Conservation (phyloP, 2,113 vertebrate species). For the Cariama cristata region DNA sequence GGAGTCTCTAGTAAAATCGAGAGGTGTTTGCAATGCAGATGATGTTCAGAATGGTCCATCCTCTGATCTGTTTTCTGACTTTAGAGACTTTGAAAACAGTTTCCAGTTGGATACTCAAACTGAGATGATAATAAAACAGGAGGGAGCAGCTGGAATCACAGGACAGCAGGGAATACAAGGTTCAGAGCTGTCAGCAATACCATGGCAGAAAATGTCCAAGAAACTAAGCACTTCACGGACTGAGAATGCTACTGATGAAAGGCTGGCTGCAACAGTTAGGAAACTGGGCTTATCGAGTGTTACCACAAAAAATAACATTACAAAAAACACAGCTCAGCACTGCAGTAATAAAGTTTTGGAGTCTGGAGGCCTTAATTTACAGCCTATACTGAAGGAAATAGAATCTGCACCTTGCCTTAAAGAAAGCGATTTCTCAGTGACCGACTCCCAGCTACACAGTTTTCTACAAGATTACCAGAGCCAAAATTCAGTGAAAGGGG, state of each 20-base stretch:
- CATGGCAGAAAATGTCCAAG: background rate
- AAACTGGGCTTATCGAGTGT: background rate
- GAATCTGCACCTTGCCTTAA: slow-evolving; percentile 49
- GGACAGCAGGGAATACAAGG: slow-evolving; percentile 13
- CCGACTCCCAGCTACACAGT: slow-evolving; percentile 89
- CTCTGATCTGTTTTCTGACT: slow-evolving; percentile 71
- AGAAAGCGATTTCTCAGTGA: slow-evolving; percentile 84
- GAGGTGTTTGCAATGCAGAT: slow-evolving; percentile 1
- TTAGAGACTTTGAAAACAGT: slow-evolving; percentile 87
- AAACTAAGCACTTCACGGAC: background rate
- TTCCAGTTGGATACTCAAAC: slow-evolving; percentile 93
- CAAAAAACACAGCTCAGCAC: background rate
- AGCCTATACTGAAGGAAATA: background rate
- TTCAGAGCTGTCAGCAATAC: background rate
- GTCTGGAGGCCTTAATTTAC: slow-evolving; percentile 7
- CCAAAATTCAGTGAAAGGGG: slow-evolving; percentile 70
- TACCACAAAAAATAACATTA: background rate
- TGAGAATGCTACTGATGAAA: background rate
- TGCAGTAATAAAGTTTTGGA: background rate
- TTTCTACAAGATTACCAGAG: slow-evolving; percentile 86
- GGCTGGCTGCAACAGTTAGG: background rate
- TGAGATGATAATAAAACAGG: slow-evolving; percentile 87
- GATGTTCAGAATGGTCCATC: slow-evolving; percentile 61
- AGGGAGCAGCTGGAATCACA: slow-evolving; percentile 45
- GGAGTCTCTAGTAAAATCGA: background rate